phyloP scores from a whole-genome alignment of 2,888 invertebrate genomes.

The Dicyrtomina minuta region DNA sequence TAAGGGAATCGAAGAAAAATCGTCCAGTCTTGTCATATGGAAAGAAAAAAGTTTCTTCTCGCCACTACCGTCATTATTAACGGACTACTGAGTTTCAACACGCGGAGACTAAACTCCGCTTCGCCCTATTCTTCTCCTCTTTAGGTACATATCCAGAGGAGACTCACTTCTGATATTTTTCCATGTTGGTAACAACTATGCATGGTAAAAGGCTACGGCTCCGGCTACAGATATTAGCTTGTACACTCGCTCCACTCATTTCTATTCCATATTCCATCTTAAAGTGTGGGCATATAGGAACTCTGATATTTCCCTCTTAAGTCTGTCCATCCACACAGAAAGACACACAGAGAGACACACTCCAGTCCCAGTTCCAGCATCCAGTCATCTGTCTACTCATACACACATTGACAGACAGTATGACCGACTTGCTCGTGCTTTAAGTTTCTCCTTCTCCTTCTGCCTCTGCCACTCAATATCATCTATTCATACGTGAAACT shows the following conservation, averaged over 20 bases:
- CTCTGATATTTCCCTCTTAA: no score
- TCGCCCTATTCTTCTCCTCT: neutral
- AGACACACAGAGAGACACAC: neutral
- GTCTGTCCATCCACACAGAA: no score
- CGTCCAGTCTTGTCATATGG: conserved; percentile 53
- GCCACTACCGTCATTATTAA: conserved; percentile 52
- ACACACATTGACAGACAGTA: neutral
- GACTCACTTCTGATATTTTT: no score
- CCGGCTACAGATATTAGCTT: no score
- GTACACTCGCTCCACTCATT: no score
- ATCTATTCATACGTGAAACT: conserved; percentile 21
- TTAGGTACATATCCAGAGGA: no score
- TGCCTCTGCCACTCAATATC: conserved; percentile 1
- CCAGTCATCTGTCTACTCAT: neutral
- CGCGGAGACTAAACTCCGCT: conserved; percentile 12
- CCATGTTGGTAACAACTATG: no score
- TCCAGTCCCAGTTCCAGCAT: no score
- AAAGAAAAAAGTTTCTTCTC: conserved; percentile 47
- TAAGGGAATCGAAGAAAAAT: conserved; percentile 54
- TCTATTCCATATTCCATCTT: no score
- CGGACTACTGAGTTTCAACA: conserved; percentile 49
- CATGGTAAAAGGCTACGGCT: no score
- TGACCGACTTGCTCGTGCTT: neutral
- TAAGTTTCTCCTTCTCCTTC: neutral
- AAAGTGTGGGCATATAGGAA: no score